Evolutionary conservation across 2,113 vertebrate genomes (phyloP), one percentile per base, ranked within the genome.

Genomic region (Chloropsis hardwickii): DNA sequence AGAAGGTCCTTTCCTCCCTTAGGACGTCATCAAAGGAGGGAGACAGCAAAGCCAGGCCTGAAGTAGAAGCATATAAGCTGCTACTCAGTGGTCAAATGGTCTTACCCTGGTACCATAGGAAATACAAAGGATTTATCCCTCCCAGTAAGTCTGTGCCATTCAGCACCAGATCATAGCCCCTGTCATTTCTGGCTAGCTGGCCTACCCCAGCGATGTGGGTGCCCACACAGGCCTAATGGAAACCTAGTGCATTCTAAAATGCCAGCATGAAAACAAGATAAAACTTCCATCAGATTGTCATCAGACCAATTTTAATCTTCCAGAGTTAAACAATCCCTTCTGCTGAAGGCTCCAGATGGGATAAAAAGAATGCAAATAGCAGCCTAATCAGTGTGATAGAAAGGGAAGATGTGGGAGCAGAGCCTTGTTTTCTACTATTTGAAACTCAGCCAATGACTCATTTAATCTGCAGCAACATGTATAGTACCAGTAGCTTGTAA

Each of bases 381-480:
- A 92, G 57, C 25, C 56, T 88, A 92, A 94, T 91, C 90, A 93
- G 60, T 6, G 2, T 74, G 91, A 95, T 72, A 87, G 83, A 92
- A 96, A 89, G 72, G 81, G 74, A 91, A 94, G 79, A 90, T 67
- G 88, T 94, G 79, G 71, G 90, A 92, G 80, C 37, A 60, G 69
- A 92, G 77, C 82, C 56, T 88, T 90, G 72, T 92, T 94, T 94
- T 79, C 86, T 92, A 54, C 82, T 93, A 88, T 71, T 95, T 97
- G 96, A 96, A 96, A 94, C 61, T 7, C 69, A 93, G 92, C 95
- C 95, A 97, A 96, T 10, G 50, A 96, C 82, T 92, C 27, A 93
- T 86, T 96, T 96, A 96, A 96, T 97, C 92, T 96, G 95, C 90
- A 95, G 94, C 50, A 40, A 96, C 96, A 93, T 84, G 95, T 81